phyloP scores from a whole-genome alignment of 2,797 vertebrate species.

The Scolopax bukidnonensis region DNA sequence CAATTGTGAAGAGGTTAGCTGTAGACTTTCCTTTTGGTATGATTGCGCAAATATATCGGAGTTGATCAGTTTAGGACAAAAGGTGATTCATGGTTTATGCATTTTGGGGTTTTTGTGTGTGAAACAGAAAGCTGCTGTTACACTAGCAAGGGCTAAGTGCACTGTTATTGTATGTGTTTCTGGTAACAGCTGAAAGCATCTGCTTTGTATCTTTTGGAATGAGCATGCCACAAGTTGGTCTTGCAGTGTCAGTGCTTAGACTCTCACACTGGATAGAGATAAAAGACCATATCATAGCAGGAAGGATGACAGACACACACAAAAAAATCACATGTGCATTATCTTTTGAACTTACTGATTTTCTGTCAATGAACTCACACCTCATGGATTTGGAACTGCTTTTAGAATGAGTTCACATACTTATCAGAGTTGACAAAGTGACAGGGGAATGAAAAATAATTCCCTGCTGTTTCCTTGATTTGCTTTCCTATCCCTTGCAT shows the following conservation, averaged over 20 bases:
- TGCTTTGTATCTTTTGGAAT: slow-evolving; percentile 26
- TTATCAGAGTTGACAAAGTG: slow-evolving; percentile 58
- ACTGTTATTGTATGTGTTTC: not conserved
- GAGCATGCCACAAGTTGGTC: not conserved
- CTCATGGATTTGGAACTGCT: slow-evolving; percentile 38
- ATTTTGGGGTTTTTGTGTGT: slow-evolving; percentile 8
- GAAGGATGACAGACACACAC: not conserved
- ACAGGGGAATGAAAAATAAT: slow-evolving; percentile 40
- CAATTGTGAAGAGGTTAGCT: not conserved
- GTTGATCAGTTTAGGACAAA: not conserved
- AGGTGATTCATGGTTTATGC: not conserved
- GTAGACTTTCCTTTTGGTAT: not conserved
- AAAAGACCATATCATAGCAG: not conserved
- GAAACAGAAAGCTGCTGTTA: slow-evolving; percentile 10
- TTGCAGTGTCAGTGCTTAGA: not conserved
- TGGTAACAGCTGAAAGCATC: slow-evolving; percentile 19
- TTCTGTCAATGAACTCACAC: slow-evolving; percentile 55
- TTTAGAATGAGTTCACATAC: slow-evolving; percentile 48
- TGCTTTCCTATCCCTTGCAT: not conserved
- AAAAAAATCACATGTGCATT: slow-evolving; percentile 17
- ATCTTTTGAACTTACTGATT: slow-evolving; percentile 61
- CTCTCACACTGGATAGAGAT: not conserved
- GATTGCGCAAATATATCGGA: not conserved
- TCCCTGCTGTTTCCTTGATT: slow-evolving; percentile 2
- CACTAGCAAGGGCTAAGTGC: not conserved